A percentile compares a stretch with the other conserved stretches of the same genome.
phyloP scores from a whole-genome alignment of 2,888 invertebrate genomes.

The Eilema griseolum region DNA sequence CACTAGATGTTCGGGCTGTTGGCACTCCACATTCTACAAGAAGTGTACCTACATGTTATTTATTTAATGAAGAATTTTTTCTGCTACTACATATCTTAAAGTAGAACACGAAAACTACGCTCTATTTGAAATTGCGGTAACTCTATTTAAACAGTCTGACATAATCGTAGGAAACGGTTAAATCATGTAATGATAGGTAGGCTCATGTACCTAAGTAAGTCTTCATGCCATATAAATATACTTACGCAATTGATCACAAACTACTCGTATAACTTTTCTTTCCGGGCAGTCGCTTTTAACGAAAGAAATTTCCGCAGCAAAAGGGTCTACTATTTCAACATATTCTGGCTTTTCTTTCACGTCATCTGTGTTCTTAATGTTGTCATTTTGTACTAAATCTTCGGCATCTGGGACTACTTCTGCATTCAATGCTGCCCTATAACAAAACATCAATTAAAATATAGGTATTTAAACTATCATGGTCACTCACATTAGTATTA shows the following conservation, averaged over 20 bases:
- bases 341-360: constrained; percentile 85
- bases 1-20: constrained; percentile 84
- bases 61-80: not conserved
- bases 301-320: constrained; percentile 93
- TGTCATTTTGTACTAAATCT: constrained; percentile 86
- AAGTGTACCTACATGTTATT: not conserved
- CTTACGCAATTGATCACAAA: constrained; percentile 92
- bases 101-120: not conserved
- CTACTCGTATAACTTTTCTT: constrained; percentile 92
- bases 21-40: constrained; percentile 90
- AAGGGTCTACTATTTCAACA: constrained; percentile 94
- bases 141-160: not conserved
- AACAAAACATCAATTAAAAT: constrained; percentile 44
- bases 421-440: constrained; percentile 90
- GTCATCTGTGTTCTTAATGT: constrained; percentile 71
- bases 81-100: not conserved
- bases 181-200: too few relatives aligned
- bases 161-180: not conserved
- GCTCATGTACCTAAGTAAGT: too few relatives aligned
- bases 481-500: too few relatives aligned
- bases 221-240: constrained; percentile 7
- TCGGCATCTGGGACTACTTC: constrained; percentile 90
- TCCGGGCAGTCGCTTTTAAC: constrained; percentile 91
- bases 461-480: too few relatives aligned
- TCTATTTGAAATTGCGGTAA: not conserved